phyloP scores from a whole-genome alignment of 2,113 vertebrate species.

The Nerophis lumbriciformis region DNA sequence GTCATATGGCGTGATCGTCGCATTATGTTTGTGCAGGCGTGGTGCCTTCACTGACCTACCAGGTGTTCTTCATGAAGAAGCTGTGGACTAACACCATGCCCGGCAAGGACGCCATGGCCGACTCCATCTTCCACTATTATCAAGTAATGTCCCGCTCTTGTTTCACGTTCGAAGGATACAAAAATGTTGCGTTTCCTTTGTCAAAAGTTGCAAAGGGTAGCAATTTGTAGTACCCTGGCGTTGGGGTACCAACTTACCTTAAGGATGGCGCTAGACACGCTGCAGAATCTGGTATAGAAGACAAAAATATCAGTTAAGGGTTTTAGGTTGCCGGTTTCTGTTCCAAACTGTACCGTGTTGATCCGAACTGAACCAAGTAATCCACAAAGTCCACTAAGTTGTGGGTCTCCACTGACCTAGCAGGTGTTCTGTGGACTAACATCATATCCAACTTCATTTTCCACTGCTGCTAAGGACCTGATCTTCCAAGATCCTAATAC shows the following conservation, averaged over 20 bases:
- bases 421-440: constrained; percentile 99
- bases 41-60: constrained; percentile 92
- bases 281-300: no score
- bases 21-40: constrained; percentile 66
- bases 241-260: no score
- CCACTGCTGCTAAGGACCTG: constrained; percentile 78
- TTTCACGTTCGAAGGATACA: background rate
- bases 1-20: background rate
- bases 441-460: constrained; percentile 95
- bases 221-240: no score
- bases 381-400: constrained; percentile 58
- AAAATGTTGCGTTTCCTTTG: no score
- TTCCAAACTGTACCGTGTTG: no score
- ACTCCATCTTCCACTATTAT: constrained; percentile 98
- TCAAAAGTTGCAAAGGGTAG: no score
- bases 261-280: no score
- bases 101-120: constrained; percentile 93
- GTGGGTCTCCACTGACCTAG: constrained; percentile 89
- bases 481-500: no score
- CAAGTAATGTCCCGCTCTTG: constrained; percentile 70
- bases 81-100: constrained; percentile 90
- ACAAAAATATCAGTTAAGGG: no score
- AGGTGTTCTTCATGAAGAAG: constrained; percentile 99
- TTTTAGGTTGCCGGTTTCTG: no score
- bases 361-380: background rate